A percentile compares a stretch with the other conserved stretches of the same genome.
phyloP scores from a whole-genome alignment of 92 coral and sea anemone species.

The Epizoanthus ramosus region DNA sequence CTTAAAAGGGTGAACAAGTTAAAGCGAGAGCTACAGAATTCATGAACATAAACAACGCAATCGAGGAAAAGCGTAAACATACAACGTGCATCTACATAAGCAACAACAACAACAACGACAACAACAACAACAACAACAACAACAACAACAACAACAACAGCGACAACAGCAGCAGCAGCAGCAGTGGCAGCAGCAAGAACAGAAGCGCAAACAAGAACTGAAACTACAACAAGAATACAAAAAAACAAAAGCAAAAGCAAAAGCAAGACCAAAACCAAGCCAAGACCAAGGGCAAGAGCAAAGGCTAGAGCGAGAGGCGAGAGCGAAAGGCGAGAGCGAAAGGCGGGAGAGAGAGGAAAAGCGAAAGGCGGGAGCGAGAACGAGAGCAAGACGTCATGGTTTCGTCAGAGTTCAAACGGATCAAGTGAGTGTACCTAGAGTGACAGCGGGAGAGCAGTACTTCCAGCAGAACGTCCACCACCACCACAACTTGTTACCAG shows the following conservation, averaged over 20 bases:
- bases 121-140: too few species aligned
- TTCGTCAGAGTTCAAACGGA: background rate
- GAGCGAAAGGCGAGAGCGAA: too few species aligned
- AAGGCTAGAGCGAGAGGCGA: background rate
- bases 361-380: background rate
- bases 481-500: slow-evolving; percentile 81
- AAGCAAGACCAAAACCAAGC: background rate
- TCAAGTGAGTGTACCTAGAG: slow-evolving; percentile 62
- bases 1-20: too few species aligned
- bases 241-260: background rate
- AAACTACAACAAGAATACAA: too few species aligned
- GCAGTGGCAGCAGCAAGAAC: too few species aligned
- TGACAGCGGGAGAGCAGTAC: slow-evolving; percentile 85
- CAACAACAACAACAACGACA: too few species aligned
- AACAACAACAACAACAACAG: too few species aligned
- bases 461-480: slow-evolving; percentile 99
- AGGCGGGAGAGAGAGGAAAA: background rate
- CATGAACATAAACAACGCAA: background rate
- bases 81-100: too few species aligned
- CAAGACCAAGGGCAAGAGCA: background rate
- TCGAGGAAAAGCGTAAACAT: background rate
- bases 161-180: too few species aligned
- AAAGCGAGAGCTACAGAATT: background rate
- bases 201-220: too few species aligned
- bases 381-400: too few species aligned